Base-by-base conservation (phyloP, 1,140 invertebrate genomes). In the Tribolium madens region DNA sequence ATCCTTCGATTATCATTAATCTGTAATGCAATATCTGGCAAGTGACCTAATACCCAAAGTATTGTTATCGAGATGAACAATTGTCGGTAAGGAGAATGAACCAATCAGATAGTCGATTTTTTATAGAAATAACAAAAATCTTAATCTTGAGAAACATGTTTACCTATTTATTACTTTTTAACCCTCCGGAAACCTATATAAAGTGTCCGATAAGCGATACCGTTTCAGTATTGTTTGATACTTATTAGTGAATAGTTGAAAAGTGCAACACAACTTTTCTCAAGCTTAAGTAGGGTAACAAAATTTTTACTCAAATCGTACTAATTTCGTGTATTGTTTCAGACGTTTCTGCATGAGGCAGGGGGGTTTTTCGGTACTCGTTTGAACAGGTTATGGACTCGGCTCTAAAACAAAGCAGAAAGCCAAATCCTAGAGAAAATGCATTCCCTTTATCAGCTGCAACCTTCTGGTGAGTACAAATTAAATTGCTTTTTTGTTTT, bases 391-490 rank as follows among this genome's bases (percentile, higher is more conserved):
- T 36, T 42, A 90, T 90, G 88, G 88, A 89, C 79, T 85, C 84
- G 53, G 87, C 84, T 79, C 79, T 68, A 26, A 84, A 87, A 64
- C 60, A 78, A 14, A 84, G 88, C 64, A 87, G 86, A 72, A 85
- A 82, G 46, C 87, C 87, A 64, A 88, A 90, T 86, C 89, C 89
- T 2, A 82, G 89, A 76, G 87, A 87, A 77, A 85, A 84, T 77
- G 88, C 88, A 12, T 90, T 90, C 84, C 82, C 86, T 78, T 73
- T 90, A 14, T 90, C 89, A 78, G 84, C 82, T 50, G 79, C 88
- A 26, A 89, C 88, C 73, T 90, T 91, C 80, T 79, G 86, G 90
- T 91, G 86, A 89, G 87, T 42, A 9, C 7, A 42, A 10, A 42
- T 48, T 14, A 10, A 12, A 7, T 15, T 69, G 12, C 13, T 33